Conservation (phyloP, 2,797 vertebrate species). For the Rallus crepitans region DNA sequence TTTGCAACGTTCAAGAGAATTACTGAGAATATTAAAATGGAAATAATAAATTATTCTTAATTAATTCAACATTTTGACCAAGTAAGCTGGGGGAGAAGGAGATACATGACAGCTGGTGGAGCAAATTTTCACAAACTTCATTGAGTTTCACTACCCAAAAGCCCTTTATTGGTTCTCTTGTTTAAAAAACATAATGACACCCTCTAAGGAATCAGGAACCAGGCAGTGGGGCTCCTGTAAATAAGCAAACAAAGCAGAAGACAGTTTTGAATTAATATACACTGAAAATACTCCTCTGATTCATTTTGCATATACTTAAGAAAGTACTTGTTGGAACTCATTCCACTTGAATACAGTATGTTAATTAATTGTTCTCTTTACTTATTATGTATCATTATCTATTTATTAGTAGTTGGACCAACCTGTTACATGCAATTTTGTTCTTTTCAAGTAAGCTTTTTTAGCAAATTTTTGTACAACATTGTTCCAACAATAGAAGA, state of each 20-base stretch:
- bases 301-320: neutral
- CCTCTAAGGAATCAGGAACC: neutral
- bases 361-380: neutral
- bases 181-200: neutral
- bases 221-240: neutral
- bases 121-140: neutral
- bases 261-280: neutral
- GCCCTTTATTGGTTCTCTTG: neutral
- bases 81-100: neutral
- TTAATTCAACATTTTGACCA: constrained; percentile 4
- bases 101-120: neutral
- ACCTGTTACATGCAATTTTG: neutral
- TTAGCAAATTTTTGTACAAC: neutral
- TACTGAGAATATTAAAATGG: neutral
- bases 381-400: neutral
- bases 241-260: neutral
- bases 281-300: neutral
- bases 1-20: neutral
- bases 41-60: constrained; percentile 33
- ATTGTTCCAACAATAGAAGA: neutral
- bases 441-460: neutral
- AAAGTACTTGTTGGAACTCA: neutral
- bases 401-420: neutral
- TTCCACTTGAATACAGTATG: neutral
- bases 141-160: neutral